Evolutionary conservation across 2,113 vertebrate species (phyloP).

Genomic region (Oxygymnocypris stewartii): DNA sequence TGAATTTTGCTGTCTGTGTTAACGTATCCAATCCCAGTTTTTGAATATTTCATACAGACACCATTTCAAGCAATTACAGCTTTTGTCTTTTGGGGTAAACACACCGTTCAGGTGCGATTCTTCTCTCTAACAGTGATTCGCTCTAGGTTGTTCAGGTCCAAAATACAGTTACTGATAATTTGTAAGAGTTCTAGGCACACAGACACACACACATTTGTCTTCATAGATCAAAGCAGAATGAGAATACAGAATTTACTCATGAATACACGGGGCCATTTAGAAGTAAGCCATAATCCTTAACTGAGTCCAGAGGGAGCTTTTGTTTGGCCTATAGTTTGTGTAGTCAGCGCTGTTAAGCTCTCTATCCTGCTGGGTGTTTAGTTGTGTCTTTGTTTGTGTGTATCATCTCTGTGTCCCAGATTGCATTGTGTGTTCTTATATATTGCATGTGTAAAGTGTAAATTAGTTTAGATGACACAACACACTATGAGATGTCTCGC

Average conservation of each 20-base stretch:
- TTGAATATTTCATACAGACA: slow-evolving; percentile 17
- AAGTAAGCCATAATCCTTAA: slow-evolving; percentile 16
- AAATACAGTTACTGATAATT: background rate
- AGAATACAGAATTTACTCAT: slow-evolving; percentile 24
- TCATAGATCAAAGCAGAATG: slow-evolving; percentile 20
- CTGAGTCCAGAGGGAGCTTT: slow-evolving; percentile 21
- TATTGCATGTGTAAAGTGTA: slow-evolving; percentile 16
- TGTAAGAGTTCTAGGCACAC: background rate
- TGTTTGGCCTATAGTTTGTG: slow-evolving; percentile 7
- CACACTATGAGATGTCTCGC: background rate
- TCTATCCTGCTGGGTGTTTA: slow-evolving; percentile 26
- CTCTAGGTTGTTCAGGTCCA: background rate
- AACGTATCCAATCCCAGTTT: background rate
- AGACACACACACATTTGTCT: background rate
- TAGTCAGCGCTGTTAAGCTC: slow-evolving; percentile 8
- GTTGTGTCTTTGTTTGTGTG: slow-evolving; percentile 17
- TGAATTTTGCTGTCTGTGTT: background rate
- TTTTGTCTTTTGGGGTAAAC: slow-evolving; percentile 17
- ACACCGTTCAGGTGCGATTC: background rate
- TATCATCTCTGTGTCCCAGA: slow-evolving; percentile 26
- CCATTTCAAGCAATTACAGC: slow-evolving; percentile 25
- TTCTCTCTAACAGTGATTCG: background rate
- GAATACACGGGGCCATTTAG: background rate
- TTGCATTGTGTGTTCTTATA: slow-evolving; percentile 9
- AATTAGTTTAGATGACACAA: slow-evolving; percentile 40